These are phyloP conservation scores for Cromileptes altivelis DNA, from an alignment of 2,113 vertebrate genomes.

Conservation along the genomic window DNA sequence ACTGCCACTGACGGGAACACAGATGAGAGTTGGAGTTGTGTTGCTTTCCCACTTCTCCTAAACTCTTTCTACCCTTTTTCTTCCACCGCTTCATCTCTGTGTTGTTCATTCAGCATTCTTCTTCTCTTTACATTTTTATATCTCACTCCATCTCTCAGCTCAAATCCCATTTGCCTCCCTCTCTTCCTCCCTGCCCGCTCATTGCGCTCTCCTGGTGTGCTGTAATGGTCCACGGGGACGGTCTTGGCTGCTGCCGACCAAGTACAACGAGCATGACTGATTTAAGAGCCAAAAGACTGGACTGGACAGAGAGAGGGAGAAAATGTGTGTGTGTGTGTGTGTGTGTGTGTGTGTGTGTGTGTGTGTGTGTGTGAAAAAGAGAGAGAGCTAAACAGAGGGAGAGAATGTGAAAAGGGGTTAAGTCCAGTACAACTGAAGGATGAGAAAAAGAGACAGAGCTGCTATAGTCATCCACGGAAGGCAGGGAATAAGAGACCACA, in stretches of 20 bases:
- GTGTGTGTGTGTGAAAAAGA: background rate
- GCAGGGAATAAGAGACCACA: conserved; percentile 35
- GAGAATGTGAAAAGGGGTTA: background rate
- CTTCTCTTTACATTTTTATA: conserved; percentile 46
- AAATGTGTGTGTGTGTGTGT: conserved; percentile 9
- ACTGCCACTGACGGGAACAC: conserved; percentile 39
- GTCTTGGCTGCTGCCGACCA: conserved; percentile 69
- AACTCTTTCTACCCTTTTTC: conserved; percentile 24
- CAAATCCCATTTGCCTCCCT: conserved; percentile 19
- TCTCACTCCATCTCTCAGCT: conserved; percentile 44
- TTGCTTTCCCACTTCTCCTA: conserved; percentile 11
- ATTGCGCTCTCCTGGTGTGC: conserved; percentile 36
- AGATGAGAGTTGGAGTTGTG: conserved; percentile 22
- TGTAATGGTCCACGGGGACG: conserved; percentile 65
- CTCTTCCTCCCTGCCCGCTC: conserved; percentile 25
- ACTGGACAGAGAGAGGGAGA: conserved; percentile 41
- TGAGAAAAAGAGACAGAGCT: conserved; percentile 33
- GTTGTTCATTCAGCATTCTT: conserved; percentile 39
- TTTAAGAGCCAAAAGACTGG: conserved; percentile 56
- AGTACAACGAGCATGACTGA: conserved; percentile 66
- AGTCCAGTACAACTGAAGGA: conserved; percentile 23
- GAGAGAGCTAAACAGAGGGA: background rate
- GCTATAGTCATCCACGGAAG: conserved; percentile 25
- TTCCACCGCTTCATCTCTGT: conserved; percentile 25
- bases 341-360: background rate